Percentiles rank a stretch among this genome's conserved stretches.
phyloP scores from a whole-genome alignment of 2,888 invertebrate genomes.

The Formica aserva region DNA sequence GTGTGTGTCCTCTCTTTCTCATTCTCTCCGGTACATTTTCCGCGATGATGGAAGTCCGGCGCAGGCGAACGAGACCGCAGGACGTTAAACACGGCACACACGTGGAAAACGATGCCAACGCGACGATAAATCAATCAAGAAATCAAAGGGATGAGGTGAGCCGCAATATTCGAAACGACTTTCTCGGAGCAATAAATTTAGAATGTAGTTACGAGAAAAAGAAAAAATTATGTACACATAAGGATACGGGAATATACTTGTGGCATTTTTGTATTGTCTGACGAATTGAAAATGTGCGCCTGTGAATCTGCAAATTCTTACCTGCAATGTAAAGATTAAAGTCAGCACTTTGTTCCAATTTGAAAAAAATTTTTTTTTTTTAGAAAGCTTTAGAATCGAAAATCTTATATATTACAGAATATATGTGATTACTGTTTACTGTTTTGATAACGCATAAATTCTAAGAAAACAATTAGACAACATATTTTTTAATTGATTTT shows the following conservation, averaged over 20 bases:
- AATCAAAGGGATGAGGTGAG: slow-evolving; percentile 60
- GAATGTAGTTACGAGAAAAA: neutral
- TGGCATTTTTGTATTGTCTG: neutral
- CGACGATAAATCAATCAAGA: neutral
- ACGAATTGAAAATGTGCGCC: neutral
- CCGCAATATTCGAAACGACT: neutral
- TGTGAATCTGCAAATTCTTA: neutral
- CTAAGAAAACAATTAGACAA: neutral
- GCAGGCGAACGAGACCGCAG: slow-evolving; percentile 73
- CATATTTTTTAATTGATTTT: neutral
- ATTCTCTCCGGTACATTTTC: neutral
- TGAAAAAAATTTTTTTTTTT: neutral
- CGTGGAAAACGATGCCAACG: slow-evolving; percentile 69
- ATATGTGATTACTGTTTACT: neutral
- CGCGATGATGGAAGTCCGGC: slow-evolving; percentile 80
- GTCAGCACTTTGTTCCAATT: neutral
- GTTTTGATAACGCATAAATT: neutral
- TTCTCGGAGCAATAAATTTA: neutral
- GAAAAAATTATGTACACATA: neutral
- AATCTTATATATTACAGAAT: neutral
- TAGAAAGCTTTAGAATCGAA: neutral
- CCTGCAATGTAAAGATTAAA: neutral
- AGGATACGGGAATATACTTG: neutral
- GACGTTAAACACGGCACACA: slow-evolving; percentile 74
- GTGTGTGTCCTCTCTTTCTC: neutral